Evolutionary conservation across 1,140 invertebrate genomes (phyloP), one percentile per base, ranked within the genome.

Genomic region (Drosophila nasuta): DNA sequence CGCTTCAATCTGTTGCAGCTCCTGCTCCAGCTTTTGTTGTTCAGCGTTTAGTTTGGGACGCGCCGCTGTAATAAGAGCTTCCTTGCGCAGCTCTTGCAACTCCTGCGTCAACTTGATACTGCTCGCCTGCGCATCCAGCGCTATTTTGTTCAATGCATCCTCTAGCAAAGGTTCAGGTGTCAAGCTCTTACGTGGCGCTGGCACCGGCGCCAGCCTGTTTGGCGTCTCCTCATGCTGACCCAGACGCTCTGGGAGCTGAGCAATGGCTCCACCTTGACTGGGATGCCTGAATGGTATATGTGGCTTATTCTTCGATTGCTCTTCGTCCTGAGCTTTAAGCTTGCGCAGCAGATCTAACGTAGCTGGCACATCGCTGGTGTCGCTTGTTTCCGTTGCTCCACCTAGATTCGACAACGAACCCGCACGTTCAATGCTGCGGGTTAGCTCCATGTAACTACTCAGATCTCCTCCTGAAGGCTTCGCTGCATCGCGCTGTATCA

Each of bases 401-500:
- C 13, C 33, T 54, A 92, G 63, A 52, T 92, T 80, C 0, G 91
- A 91, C 75, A 93, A 77, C 51, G 91, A 93, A 33, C 78, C 92
- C 1, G 91, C 79, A 38, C 91, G 86, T 57, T 79, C 91, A 3
- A 92, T 68, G 70, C 64, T 92, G 30, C 65, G 80, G 3, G 78
- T 90, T 11, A 91, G 52, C 46, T 91, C 92, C 45, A 81, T 79
- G 73, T 85, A 93, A 33, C 90, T 91, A 25, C 77, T 80, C 0
- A 93, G 70, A 85, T 92, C 91, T 5, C 92, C 92, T 0, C 92
- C 92, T 0, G 92, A 92, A 0, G 92, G 92, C 11, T 92, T 92
- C 0, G 92, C 92, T 0, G 92, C 92, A 63, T 92, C 94, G 72
- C 94, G 94, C 77, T 95, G 94, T 64, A 96, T 95, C 59, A 96